Base-by-base conservation (phyloP, 2,888 invertebrate species). In the Acutogordius australiensis region DNA sequence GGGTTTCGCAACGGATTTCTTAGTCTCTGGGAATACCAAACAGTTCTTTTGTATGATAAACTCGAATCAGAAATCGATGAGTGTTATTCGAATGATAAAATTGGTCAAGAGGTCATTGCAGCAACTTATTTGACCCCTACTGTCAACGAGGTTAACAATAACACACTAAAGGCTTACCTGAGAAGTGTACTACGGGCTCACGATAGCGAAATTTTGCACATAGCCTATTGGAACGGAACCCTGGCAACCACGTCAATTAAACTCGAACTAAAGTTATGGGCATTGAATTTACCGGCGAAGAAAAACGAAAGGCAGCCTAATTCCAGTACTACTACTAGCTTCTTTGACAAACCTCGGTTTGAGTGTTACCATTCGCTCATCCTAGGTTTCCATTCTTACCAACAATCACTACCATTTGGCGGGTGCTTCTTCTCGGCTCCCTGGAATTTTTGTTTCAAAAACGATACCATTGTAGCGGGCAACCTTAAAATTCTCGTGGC, bases 11-110 rank as follows among this genome's bases (percentile, higher is more conserved):
- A 23, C 26, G 51, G 51, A n/a, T 51, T 51, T 23, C 4, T 51
- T n/a, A 51, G 51, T 23, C 8, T 51, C 23, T 51, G 51, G 51
- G 51, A 51, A 51, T n/a, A n/a, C n/a, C n/a, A n/a, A n/a, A n/a
- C n/a, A n/a, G n/a, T n/a, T n/a, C n/a, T n/a, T n/a, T n/a, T n/a
- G n/a, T n/a, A n/a, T n/a, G n/a, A n/a, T n/a, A n/a, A n/a, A n/a
- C n/a, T n/a, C n/a, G n/a, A n/a, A n/a, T n/a, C n/a, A n/a, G n/a
- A n/a, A n/a, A n/a, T n/a, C n/a, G n/a, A n/a, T n/a, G n/a, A n/a
- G n/a, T n/a, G n/a, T n/a, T n/a, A n/a, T n/a, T n/a, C n/a, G n/a
- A n/a, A n/a, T n/a, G n/a, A n/a, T n/a, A n/a, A n/a, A n/a, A n/a
- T n/a, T n/a, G n/a, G n/a, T n/a, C 51, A 51, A 23, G 18, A 8